phyloP scores from a whole-genome alignment of 1,140 invertebrate species.

The Littorina saxatilis region DNA sequence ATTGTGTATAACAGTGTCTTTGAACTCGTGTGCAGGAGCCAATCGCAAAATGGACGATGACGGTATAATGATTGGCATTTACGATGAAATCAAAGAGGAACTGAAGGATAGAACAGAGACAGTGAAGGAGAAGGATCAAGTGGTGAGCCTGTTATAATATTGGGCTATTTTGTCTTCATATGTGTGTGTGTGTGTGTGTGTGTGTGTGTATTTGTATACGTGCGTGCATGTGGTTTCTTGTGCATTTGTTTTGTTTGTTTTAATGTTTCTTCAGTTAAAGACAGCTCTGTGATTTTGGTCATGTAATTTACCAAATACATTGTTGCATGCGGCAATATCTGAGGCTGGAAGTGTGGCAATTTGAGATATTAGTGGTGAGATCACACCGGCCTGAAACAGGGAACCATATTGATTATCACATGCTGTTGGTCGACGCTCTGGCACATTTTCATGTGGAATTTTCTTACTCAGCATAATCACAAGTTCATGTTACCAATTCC shows the following conservation, averaged over 20 bases:
- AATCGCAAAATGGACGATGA: slow-evolving; percentile 84
- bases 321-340: too few relatives aligned
- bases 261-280: background rate
- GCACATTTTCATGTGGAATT: too few relatives aligned
- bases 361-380: too few relatives aligned
- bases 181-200: background rate
- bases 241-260: background rate
- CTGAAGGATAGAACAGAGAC: slow-evolving; percentile 84
- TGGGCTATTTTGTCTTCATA: background rate
- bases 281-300: too few relatives aligned
- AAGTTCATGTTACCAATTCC: too few relatives aligned
- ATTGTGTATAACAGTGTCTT: background rate
- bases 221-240: background rate
- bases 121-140: slow-evolving; percentile 81
- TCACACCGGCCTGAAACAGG: too few relatives aligned
- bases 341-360: too few relatives aligned
- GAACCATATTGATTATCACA: too few relatives aligned
- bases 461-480: too few relatives aligned
- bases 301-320: too few relatives aligned
- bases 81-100: slow-evolving; percentile 79
- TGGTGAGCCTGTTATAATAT: background rate
- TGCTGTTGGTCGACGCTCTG: too few relatives aligned
- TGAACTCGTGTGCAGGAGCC: slow-evolving; percentile 77
- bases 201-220: background rate
- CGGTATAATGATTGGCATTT: slow-evolving; percentile 74